Evolutionary conservation across 2,888 invertebrate genomes (phyloP).

Genomic region (Hemithea aestivaria): DNA sequence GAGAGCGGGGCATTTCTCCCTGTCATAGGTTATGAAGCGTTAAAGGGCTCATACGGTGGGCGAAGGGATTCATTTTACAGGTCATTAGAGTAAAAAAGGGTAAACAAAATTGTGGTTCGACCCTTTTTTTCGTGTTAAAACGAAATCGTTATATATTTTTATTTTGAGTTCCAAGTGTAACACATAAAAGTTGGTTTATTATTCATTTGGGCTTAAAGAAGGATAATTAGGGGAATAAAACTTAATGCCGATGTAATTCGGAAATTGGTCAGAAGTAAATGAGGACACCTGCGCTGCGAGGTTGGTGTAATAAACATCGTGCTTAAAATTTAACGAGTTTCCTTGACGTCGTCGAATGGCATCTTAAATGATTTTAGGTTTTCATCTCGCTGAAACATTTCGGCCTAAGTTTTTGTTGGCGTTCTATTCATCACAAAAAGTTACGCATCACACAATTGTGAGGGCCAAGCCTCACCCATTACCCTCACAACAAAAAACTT

Average conservation of each 20-base stretch:
- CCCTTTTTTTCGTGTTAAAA: conserved; percentile 34
- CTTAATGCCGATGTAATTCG: conserved; percentile 6
- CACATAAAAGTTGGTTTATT: conserved; percentile 18
- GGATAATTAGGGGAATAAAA: conserved; percentile 10
- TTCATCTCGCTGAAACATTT: background rate
- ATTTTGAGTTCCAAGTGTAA: conserved; percentile 26
- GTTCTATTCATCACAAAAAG: conserved; percentile 7
- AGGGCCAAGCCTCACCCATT: conserved; percentile 9
- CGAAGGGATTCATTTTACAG: conserved; percentile 58
- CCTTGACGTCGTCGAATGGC: conserved; percentile 3
- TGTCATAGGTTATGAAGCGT: conserved; percentile 47
- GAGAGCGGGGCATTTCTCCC: conserved; percentile 45
- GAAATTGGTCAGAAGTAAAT: conserved; percentile 9
- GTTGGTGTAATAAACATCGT: conserved; percentile 2
- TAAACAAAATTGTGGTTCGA: conserved; percentile 50
- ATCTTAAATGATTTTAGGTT: conserved; percentile 1
- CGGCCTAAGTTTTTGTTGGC: background rate
- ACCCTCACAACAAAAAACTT: conserved; percentile 21
- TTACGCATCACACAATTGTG: conserved; percentile 6
- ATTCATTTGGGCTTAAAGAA: conserved; percentile 10
- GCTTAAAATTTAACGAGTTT: conserved; percentile 13
- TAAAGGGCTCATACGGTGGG: conserved; percentile 46
- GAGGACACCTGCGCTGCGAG: conserved; percentile 7
- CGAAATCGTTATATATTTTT: conserved; percentile 30
- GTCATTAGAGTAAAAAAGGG: conserved; percentile 65